These are phyloP conservation scores for Crocallis elinguaria DNA, from an alignment of 2,888 invertebrate genomes.

Conservation along the genomic window DNA sequence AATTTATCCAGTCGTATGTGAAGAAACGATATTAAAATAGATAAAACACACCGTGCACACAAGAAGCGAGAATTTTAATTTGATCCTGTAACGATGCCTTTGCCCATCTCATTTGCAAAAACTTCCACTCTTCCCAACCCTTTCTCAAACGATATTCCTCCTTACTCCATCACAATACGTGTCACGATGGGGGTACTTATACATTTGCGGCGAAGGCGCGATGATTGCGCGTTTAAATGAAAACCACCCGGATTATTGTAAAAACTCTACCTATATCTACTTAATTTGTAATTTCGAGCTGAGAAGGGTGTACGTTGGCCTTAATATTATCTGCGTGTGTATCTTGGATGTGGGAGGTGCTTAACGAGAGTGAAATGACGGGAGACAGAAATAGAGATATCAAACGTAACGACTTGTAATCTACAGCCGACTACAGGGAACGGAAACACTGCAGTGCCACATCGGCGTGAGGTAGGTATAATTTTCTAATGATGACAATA, in stretches of 20 bases:
- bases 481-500: too few species aligned
- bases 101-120: slow-evolving; percentile 49
- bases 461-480: too few species aligned
- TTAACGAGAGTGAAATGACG: neutral
- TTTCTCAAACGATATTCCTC: slow-evolving; percentile 15
- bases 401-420: neutral
- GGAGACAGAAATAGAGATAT: neutral
- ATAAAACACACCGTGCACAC: slow-evolving; percentile 47
- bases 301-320: slow-evolving; percentile 30
- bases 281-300: slow-evolving; percentile 36
- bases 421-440: too few species aligned
- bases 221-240: slow-evolving; percentile 36
- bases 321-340: slow-evolving; percentile 20
- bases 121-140: neutral
- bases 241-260: slow-evolving; percentile 38
- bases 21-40: slow-evolving; percentile 35
- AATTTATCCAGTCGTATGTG: slow-evolving; percentile 16
- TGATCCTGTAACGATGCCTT: slow-evolving; percentile 48
- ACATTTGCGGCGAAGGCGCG: slow-evolving; percentile 10
- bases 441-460: too few species aligned
- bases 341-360: neutral
- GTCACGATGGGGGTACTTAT: neutral
- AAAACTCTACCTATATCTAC: slow-evolving; percentile 32
- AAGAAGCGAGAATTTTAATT: slow-evolving; percentile 51
- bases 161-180: slow-evolving; percentile 9